Percentiles rank a stretch among this genome's conserved stretches.
These are phyloP conservation scores for Heterohyrax brucei DNA, from an alignment of 2,797 vertebrate genomes.

Conservation along the genomic window DNA sequence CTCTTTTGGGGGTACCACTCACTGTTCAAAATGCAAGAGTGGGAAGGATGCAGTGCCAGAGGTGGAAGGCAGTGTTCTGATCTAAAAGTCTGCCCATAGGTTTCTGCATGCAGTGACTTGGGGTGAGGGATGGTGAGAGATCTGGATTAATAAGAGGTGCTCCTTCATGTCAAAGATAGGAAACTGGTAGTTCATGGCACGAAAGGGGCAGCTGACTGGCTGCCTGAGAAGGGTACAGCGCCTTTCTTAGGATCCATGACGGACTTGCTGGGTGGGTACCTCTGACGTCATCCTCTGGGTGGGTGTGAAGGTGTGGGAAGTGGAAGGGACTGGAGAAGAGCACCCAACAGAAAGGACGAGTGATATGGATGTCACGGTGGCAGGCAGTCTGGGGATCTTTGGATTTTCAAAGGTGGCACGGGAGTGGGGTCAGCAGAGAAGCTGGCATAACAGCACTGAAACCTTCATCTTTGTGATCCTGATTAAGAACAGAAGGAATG, in stretches of 20 bases:
- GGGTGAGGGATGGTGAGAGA: not conserved
- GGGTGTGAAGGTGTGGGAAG: not conserved
- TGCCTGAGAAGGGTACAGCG: not conserved
- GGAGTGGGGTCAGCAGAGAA: fast-evolving
- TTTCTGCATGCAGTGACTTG: fast-evolving
- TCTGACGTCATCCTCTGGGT: not conserved
- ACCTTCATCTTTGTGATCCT: not conserved
- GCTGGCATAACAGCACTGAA: slow-evolving; percentile 19
- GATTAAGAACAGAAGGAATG: slow-evolving; percentile 36
- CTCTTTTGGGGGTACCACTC: not conserved
- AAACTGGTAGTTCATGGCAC: not conserved
- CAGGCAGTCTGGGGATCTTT: not conserved
- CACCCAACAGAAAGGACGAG: not conserved
- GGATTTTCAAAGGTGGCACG: not conserved
- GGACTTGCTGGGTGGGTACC: not conserved
- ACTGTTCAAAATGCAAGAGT: not conserved
- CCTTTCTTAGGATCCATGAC: not conserved
- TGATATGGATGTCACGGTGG: fast-evolving
- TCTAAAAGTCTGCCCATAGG: not conserved
- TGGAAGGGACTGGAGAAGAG: not conserved
- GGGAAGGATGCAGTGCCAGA: not conserved
- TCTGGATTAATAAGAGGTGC: fast-evolving
- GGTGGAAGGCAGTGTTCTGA: not conserved
- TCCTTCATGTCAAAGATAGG: fast-evolving
- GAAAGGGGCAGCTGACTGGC: not conserved